Evolutionary conservation across 1,140 invertebrate genomes (phyloP).

Genomic region (Pseudomyrmex cubaensis): DNA sequence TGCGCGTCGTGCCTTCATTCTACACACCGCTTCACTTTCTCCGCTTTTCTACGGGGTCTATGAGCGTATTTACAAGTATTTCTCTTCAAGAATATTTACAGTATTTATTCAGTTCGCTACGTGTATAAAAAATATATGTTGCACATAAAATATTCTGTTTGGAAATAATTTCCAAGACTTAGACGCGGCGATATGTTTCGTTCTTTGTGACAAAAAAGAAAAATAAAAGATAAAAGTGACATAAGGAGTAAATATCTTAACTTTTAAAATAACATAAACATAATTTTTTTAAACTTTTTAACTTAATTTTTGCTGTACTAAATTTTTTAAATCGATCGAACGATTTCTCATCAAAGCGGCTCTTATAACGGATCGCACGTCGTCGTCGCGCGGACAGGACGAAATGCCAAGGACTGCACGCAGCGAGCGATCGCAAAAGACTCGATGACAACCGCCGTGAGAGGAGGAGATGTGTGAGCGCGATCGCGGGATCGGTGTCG

Average conservation of each 20-base stretch:
- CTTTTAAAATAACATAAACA: no score
- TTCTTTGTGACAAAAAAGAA: background rate
- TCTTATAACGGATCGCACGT: slow-evolving; percentile 5
- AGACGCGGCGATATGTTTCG: no score
- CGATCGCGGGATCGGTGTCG: slow-evolving; percentile 72
- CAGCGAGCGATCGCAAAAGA: background rate
- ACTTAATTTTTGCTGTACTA: background rate
- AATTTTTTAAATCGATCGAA: background rate
- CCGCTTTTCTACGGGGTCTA: slow-evolving; percentile 30
- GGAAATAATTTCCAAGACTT: no score
- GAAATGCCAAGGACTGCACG: slow-evolving; percentile 41
- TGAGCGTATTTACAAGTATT: slow-evolving; percentile 12
- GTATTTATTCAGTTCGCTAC: background rate
- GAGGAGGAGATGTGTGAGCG: slow-evolving; percentile 48
- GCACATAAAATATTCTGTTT: no score
- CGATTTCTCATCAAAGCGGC: slow-evolving; percentile 2
- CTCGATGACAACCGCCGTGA: slow-evolving; percentile 57
- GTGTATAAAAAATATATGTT: no score
- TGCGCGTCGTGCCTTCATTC: background rate
- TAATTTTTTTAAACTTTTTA: background rate
- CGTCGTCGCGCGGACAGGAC: slow-evolving; percentile 22
- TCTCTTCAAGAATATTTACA: background rate
- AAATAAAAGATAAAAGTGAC: background rate
- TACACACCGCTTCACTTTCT: slow-evolving; percentile 33
- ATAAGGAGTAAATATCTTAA: background rate